These are phyloP conservation scores for Halyomorpha halys DNA, from an alignment of 1,140 invertebrate species.

Conservation along the genomic window DNA sequence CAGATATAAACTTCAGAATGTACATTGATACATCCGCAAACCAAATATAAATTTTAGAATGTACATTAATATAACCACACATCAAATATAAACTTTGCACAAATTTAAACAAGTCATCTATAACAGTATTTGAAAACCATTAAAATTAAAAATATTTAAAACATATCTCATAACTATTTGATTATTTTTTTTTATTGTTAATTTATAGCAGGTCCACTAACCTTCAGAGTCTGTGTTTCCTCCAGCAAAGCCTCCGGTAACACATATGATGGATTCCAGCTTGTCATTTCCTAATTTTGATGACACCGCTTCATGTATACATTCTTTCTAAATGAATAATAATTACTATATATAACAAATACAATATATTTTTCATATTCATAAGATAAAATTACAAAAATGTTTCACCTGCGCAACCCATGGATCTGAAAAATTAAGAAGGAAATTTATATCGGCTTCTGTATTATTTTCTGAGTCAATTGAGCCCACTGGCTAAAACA, in stretches of 20 bases:
- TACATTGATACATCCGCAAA: no score
- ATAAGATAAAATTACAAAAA: background rate
- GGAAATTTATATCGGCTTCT: slow-evolving; percentile 78
- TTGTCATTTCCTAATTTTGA: slow-evolving; percentile 56
- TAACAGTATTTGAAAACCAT: no score
- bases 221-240: slow-evolving; percentile 65
- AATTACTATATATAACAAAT: background rate
- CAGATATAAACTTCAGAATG: no score
- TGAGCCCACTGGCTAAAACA: slow-evolving; percentile 82
- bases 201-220: slow-evolving; percentile 30
- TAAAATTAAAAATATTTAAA: no score
- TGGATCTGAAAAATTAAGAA: slow-evolving; percentile 61
- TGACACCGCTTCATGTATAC: slow-evolving; percentile 33
- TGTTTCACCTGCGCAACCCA: slow-evolving; percentile 65
- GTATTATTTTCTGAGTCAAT: slow-evolving; percentile 86
- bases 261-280: slow-evolving; percentile 93
- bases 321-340: background rate
- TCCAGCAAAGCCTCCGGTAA: slow-evolving; percentile 98
- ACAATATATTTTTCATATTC: background rate
- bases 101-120: no score
- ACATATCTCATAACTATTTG: no score
- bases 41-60: no score
- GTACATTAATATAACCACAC: no score
- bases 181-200: no score
- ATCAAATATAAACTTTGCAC: no score